Conservation (phyloP, 2,113 vertebrate species). For the Ammospiza caudacuta region DNA sequence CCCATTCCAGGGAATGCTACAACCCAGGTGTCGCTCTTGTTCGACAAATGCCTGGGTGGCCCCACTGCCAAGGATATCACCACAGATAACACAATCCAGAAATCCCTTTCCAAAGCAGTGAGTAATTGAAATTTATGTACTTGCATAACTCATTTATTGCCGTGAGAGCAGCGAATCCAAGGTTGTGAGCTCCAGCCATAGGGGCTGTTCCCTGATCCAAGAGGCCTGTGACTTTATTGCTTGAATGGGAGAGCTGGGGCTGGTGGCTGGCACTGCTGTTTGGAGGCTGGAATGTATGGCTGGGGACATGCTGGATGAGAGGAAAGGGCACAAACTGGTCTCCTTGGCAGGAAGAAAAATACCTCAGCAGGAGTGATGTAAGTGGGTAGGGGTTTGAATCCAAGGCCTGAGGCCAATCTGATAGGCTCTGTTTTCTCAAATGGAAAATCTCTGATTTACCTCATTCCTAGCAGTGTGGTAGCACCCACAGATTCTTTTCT, state of each 20-base stretch:
- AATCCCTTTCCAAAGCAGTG: slow-evolving; percentile 39
- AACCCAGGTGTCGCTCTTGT: slow-evolving; percentile 50
- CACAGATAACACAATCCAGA: slow-evolving; percentile 30
- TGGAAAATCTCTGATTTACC: slow-evolving; percentile 45
- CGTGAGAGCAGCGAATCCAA: background rate
- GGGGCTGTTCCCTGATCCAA: slow-evolving; percentile 45
- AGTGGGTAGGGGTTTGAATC: slow-evolving; percentile 1
- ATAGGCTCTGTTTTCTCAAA: slow-evolving; percentile 13
- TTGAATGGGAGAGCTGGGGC: slow-evolving; percentile 11
- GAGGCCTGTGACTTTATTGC: background rate
- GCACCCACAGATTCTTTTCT: background rate
- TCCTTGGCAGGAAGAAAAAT: slow-evolving; percentile 14
- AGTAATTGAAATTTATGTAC: slow-evolving; percentile 30
- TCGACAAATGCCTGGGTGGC: slow-evolving; percentile 36
- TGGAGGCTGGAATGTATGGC: background rate
- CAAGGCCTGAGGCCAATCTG: background rate
- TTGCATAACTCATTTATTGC: slow-evolving; percentile 51
- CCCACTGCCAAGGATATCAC: slow-evolving; percentile 34
- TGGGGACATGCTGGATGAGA: background rate
- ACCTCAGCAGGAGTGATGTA: slow-evolving; percentile 29
- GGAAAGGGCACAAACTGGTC: background rate
- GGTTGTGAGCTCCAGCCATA: slow-evolving; percentile 42
- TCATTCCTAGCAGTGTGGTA: background rate
- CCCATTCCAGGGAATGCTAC: background rate
- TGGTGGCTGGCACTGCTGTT: background rate